Base-by-base conservation (phyloP, 92 coral and sea anemone species). In the Diadumene lineata region DNA sequence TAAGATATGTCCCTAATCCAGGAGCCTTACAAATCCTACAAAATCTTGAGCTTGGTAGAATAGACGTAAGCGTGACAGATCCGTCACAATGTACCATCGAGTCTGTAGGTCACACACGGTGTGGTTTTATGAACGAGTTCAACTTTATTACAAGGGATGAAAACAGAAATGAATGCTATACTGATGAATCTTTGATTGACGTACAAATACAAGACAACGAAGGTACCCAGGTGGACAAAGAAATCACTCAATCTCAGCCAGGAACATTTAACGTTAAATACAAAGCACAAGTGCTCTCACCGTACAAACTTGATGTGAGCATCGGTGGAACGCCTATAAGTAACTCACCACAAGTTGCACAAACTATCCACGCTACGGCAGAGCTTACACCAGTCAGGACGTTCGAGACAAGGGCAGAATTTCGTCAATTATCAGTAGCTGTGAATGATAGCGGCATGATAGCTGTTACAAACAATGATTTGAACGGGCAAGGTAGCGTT, bases 111-210 rank as follows among this genome's bases (percentile, higher is more conserved):
- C 21, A 38, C 46, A 32, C 23, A 7, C 1, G 32, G 18, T 50
- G 73, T 68, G 73, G 73, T 38, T 68, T 68, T 22, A 26, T 22
- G 13, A 68, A 68, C 11, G 27, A 44, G 21, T 68, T 43, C 33
- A 17, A 43, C 0, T 43, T 68, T 29, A 28, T 43, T 19, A 68
- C 73, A 26, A 68, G 58, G 24, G 46, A 68, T 68, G 2, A 56
- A 19, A 31, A 43, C 43, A 32, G 57, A 22, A 31, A 68, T 7
- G 57, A 43, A 17, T 68, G 73, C 46, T 21, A 46, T 50, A 68
- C 73, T 23, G 23, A 24, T 25, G 46, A 43, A 26, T 31, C 30
- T 6, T 68, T 21, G 30, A 38, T 68, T 4, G 73, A 44, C 26
- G 57, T 68, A 11, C 27, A 43, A 25, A 68, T 68, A 31, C 43